These are phyloP conservation scores for Cantharis flavilabris DNA, from an alignment of 2,888 invertebrate genomes.

Conservation along the genomic window DNA sequence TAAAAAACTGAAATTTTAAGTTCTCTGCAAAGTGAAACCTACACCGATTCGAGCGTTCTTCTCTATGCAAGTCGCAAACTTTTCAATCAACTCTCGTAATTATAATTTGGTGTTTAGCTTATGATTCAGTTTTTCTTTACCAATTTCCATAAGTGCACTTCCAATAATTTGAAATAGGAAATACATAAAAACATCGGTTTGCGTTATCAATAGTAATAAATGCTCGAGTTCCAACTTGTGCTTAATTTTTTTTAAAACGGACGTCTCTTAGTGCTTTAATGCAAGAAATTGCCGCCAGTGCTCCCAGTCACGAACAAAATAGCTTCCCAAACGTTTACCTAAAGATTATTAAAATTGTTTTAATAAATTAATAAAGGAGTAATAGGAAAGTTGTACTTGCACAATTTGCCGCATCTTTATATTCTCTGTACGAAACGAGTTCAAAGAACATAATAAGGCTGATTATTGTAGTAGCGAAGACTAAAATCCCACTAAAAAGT, in stretches of 20 bases:
- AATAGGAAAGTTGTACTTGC: conserved; percentile 62
- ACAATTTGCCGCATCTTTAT: conserved; percentile 68
- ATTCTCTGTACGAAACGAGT: conserved; percentile 66
- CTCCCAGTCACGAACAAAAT: conserved; percentile 40
- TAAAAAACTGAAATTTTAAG: too few species aligned
- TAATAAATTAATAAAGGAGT: not conserved
- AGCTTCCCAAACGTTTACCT: conserved; percentile 61
- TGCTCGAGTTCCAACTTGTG: conserved; percentile 67
- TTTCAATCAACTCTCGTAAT: not conserved
- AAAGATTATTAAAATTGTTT: conserved; percentile 43
- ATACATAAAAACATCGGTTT: conserved; percentile 83
- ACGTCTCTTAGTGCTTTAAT: conserved; percentile 37
- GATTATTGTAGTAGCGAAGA: conserved; percentile 75
- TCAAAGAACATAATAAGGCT: conserved; percentile 88
- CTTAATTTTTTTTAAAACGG: conserved; percentile 33
- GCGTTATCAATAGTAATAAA: conserved; percentile 79
- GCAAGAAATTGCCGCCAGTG: conserved; percentile 38
- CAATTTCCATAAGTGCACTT: conserved; percentile 63
- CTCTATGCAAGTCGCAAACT: not conserved
- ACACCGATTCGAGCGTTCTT: too few species aligned
- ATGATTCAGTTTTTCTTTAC: conserved; percentile 43
- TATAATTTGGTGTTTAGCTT: not conserved
- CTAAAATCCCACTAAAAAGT: conserved; percentile 71
- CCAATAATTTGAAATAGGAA: conserved; percentile 84
- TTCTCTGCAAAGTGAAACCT: too few species aligned